Conservation (phyloP, 2,888 invertebrate species). For the Hemaris fuciformis region DNA sequence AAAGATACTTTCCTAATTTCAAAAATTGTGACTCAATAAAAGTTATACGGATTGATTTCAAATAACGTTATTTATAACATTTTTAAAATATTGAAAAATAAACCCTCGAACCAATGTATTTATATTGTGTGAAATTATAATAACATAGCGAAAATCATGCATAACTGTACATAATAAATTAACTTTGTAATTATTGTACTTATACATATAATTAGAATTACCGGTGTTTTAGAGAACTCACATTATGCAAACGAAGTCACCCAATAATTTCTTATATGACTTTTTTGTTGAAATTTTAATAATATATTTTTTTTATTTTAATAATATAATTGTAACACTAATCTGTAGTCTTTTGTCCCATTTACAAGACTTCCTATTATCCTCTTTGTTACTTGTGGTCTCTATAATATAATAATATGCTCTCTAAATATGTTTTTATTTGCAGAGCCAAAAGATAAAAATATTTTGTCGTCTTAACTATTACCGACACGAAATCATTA, state of each 20-base stretch:
- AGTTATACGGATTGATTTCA: neutral
- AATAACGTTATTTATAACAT: neutral
- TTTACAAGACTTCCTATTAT: no score
- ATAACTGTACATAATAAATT: slow-evolving; percentile 32
- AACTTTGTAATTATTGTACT: slow-evolving; percentile 47
- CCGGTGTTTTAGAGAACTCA: neutral
- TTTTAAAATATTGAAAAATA: neutral
- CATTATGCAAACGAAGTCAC: neutral
- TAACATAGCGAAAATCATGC: slow-evolving; percentile 18
- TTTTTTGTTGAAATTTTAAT: no score
- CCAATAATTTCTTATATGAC: neutral
- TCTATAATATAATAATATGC: no score
- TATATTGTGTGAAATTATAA: neutral
- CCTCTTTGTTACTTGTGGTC: no score
- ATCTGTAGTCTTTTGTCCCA: no score
- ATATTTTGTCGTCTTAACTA: no score
- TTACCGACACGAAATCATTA: no score
- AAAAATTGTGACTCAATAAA: neutral
- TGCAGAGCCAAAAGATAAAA: no score
- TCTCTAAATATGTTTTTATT: no score
- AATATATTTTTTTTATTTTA: no score
- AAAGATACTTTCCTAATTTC: neutral
- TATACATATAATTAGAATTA: slow-evolving; percentile 16
- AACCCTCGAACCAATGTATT: neutral
- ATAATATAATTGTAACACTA: no score